Base-by-base conservation (phyloP, 2,113 vertebrate genomes). In the Gobius niger region DNA sequence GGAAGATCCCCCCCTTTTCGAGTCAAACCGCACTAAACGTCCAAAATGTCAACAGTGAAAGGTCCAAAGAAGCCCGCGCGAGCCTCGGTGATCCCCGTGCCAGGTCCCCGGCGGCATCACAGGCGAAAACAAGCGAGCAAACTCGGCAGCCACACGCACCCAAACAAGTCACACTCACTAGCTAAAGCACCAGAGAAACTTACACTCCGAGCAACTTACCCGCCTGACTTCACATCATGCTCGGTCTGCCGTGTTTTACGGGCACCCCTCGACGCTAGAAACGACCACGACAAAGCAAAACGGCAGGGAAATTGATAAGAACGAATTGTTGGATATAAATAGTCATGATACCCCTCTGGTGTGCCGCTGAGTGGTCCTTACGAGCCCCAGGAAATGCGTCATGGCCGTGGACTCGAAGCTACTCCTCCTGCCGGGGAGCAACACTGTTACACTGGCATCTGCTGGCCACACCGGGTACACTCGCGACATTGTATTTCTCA, bases 321-420 rank as follows among this genome's bases (percentile, higher is more conserved):
- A 66, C 47, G 65, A 76, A 72, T 65, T 68, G 83, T 82, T 87
- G 84, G 82, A 80, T 87, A 87, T 82, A 90, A 88, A 88, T 79
- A 87, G 89, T 88, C 86, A 90, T 87, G 78, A 88, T 88, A 85
- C 40, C 82, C 87, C 85, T 85, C 73, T 52, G 78, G 76, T 80
- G 84, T 72, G 73, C 79, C 80, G 68, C 84, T 80, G 77, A 85
- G 89, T 81, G 82, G 88, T 89, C 85, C 77, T 74, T 78, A 78
- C 87, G 70, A 89, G 87, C 90, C 88, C 88, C 91, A 93, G 92
- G 93, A 94, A 94, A 92, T 91, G 92, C 93, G 93, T 94, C 91
- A 94, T 78, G 65, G 65, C 68, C 67, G 77, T 52, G 80, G 78
- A 70, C 69, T 50, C 77, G 46, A 63, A 73, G 81, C 80, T 63